A percentile compares a stretch with the other conserved stretches of the same genome.
Evolutionary conservation across 2,797 vertebrate genomes (phyloP).

Genomic region (Melanotaenia parkinsoni): DNA sequence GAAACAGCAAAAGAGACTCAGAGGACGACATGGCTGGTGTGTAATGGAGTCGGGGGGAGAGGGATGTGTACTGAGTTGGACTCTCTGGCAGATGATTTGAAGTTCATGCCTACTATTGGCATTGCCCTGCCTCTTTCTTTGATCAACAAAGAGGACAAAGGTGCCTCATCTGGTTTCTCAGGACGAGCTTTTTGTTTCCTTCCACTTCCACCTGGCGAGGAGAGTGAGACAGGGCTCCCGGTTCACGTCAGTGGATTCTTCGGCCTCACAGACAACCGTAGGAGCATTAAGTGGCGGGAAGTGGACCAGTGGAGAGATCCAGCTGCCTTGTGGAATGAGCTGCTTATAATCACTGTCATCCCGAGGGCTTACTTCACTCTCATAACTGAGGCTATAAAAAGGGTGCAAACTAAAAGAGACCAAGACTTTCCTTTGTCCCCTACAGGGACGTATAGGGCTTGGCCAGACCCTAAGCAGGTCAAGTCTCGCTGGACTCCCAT

Average conservation of each 20-base stretch:
- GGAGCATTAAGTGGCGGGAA: slow-evolving; percentile 98
- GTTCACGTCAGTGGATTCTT: slow-evolving; percentile 98
- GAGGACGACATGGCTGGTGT: slow-evolving; percentile 93
- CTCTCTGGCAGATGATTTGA: slow-evolving; percentile 93
- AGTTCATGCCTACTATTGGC: slow-evolving; percentile 94
- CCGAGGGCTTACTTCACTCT: slow-evolving; percentile 92
- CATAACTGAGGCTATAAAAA: slow-evolving; percentile 89
- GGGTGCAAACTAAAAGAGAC: slow-evolving; percentile 88
- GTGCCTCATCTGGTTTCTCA: slow-evolving; percentile 87
- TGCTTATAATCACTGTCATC: slow-evolving; percentile 90
- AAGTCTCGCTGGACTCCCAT: slow-evolving; percentile 91
- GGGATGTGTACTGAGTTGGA: slow-evolving; percentile 92
- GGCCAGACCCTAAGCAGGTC: slow-evolving; percentile 89
- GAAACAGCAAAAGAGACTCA: slow-evolving; percentile 88
- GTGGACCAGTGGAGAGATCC: slow-evolving; percentile 98
- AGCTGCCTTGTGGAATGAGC: slow-evolving; percentile 95
- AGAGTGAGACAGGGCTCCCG: slow-evolving; percentile 95
- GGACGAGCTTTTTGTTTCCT: slow-evolving; percentile 98
- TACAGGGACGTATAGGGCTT: slow-evolving; percentile 87
- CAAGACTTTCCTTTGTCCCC: slow-evolving; percentile 88
- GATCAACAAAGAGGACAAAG: slow-evolving; percentile 79
- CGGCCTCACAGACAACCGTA: slow-evolving; percentile 96
- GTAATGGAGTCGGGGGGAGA: slow-evolving; percentile 94
- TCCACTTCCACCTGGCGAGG: slow-evolving; percentile 94
- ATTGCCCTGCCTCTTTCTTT: slow-evolving; percentile 89